A percentile compares a stretch with the other conserved stretches of the same genome.
Conservation (phyloP, 2,113 vertebrate genomes). For the Callaeas wilsoni region DNA sequence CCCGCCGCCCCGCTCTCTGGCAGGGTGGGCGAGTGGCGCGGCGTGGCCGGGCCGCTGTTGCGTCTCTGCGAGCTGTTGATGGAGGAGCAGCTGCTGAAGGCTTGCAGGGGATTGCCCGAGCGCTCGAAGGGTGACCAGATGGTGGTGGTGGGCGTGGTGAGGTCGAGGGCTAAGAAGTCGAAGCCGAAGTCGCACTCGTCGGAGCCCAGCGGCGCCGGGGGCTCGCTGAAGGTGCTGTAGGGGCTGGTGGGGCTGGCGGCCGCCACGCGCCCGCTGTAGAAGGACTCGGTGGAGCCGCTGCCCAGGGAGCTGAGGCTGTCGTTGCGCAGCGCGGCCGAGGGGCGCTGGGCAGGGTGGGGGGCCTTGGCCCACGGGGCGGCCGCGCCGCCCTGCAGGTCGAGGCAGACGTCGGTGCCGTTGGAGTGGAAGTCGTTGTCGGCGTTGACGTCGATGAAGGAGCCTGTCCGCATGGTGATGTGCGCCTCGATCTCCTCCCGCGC, state of each 20-base stretch:
- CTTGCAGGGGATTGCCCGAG: constrained; percentile 56
- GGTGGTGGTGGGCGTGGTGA: constrained; percentile 73
- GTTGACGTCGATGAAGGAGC: constrained; percentile 88
- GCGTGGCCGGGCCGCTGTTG: constrained; percentile 75
- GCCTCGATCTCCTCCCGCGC: constrained; percentile 96
- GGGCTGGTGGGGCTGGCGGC: constrained; percentile 80
- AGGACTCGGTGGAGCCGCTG: constrained; percentile 70
- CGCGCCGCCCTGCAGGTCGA: constrained; percentile 81
- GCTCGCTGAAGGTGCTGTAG: constrained; percentile 77
- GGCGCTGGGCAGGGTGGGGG: constrained; percentile 41
- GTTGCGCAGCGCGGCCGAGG: constrained; percentile 51
- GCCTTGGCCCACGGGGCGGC: constrained; percentile 85
- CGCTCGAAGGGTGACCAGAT: constrained; percentile 90
- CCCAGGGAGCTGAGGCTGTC: constrained; percentile 65
- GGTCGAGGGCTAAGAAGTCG: constrained; percentile 81
- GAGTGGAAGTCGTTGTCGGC: constrained; percentile 95
- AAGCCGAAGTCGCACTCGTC: constrained; percentile 84
- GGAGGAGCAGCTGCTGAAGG: constrained; percentile 70
- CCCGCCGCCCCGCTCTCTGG: constrained; percentile 61
- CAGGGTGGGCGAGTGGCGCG: constrained; percentile 78
- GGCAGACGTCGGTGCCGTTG: constrained; percentile 94
- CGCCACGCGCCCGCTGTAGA: constrained; percentile 46
- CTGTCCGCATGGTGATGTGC: constrained; percentile 94
- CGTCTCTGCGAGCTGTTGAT: constrained; percentile 59
- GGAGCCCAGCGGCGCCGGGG: constrained; percentile 34